Evolutionary conservation across 2,113 vertebrate genomes (phyloP), one percentile per base, ranked within the genome.

Genomic region (Microtus ochrogaster): DNA sequence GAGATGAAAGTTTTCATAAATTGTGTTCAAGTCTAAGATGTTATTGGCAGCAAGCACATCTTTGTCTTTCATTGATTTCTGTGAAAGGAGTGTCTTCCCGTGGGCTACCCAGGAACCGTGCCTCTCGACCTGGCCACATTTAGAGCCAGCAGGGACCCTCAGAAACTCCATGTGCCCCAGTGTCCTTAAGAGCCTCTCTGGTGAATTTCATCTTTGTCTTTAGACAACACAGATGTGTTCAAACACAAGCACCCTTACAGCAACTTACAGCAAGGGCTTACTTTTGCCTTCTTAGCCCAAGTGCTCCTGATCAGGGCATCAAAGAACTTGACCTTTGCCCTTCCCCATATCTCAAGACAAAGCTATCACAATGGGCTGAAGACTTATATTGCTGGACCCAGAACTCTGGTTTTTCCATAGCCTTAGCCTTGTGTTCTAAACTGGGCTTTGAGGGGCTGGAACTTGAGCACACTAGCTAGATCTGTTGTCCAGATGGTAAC

Each of bases 271-370:
- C 82, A 55, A n/a, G 14, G 2, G 0, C 14, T 88, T 55, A 12
- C 28, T 86, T 88, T 93, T 73, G 58, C n/a, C 91, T 89, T 84
- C 68, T 88, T 47, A 90, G 47, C 26, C 49, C 73, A 44, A 17
- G 65, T 28, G 17, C 12, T 17, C 73, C 36, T 0, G 8, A 10
- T 49, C 49, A 49, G 49, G 44, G 4, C 24, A 66, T 36, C 49
- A 73, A 86, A 47, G 86, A 79, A 89, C 26, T 16, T 89, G 65
- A 52, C n/a, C 55, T 65, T 68, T 87, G 5, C 36, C 83, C 58
- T 68, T 88, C n/a, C 39, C 41, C 83, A 47, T 65, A 44, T 63
- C 68, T 47, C 41, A 68, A 96, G 49, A 72, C 10, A 63, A 78
- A 72, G 36, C 26, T 44, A 70, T 49, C n/a, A 14, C 9, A 21